A percentile compares a stretch with the other conserved stretches of the same genome.
phyloP scores from a whole-genome alignment of 2,888 invertebrate genomes.

The Choristoneura rosaceana region DNA sequence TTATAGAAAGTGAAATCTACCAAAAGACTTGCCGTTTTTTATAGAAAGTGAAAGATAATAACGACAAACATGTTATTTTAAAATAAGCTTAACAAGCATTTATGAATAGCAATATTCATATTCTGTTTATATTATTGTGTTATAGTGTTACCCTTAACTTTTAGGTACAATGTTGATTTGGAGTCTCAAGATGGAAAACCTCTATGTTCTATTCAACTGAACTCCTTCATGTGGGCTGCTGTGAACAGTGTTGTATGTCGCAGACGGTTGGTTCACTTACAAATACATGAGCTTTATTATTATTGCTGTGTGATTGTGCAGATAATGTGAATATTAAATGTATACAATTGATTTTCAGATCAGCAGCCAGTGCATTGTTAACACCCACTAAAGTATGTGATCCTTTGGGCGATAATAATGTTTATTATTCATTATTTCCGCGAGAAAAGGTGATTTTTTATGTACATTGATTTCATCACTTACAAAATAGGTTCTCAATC shows the following conservation, averaged over 20 bases:
- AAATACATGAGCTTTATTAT: background rate
- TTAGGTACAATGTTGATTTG: slow-evolving; percentile 89
- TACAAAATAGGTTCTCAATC: too few relatives aligned
- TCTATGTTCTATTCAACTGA: slow-evolving; percentile 94
- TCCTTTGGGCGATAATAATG: slow-evolving; percentile 75
- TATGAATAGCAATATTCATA: too few relatives aligned
- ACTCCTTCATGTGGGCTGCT: slow-evolving; percentile 95
- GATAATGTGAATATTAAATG: slow-evolving; percentile 18
- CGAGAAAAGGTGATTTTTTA: slow-evolving; percentile 60
- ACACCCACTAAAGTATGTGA: slow-evolving; percentile 75
- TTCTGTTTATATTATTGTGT: too few relatives aligned
- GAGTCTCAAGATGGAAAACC: slow-evolving; percentile 88
- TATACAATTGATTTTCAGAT: slow-evolving; percentile 53
- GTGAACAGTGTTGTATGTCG: slow-evolving; percentile 94
- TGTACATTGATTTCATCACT: background rate
- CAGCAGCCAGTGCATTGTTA: slow-evolving; percentile 64
- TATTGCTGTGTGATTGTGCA: slow-evolving; percentile 8
- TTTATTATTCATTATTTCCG: slow-evolving; percentile 74
- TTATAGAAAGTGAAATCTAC: too few relatives aligned
- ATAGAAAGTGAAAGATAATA: too few relatives aligned
- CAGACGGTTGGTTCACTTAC: slow-evolving; percentile 83
- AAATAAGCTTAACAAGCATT: too few relatives aligned
- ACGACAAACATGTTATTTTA: too few relatives aligned
- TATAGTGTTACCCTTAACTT: slow-evolving; percentile 43
- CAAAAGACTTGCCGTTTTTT: too few relatives aligned